Percentiles rank a stretch among this genome's conserved stretches.
These are phyloP conservation scores for Drosophila auraria DNA, from an alignment of 1,140 invertebrate species.

Conservation along the genomic window DNA sequence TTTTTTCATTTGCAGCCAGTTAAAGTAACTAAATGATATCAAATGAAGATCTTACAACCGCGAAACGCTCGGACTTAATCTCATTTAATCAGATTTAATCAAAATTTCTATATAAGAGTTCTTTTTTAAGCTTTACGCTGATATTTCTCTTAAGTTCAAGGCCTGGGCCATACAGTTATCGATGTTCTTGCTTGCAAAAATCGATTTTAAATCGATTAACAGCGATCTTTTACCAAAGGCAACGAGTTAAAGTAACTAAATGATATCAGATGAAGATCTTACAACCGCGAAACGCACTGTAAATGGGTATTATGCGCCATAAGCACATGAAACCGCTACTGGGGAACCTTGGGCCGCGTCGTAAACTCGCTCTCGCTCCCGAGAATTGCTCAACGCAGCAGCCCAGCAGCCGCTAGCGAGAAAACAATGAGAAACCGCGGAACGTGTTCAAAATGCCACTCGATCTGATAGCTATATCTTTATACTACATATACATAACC, in stretches of 20 bases:
- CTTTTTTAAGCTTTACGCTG: too few species aligned
- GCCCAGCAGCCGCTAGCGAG: slow-evolving; percentile 21
- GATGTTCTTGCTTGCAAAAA: too few species aligned
- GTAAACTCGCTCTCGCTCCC: slow-evolving; percentile 12
- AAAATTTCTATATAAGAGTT: too few species aligned
- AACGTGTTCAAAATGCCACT: slow-evolving; percentile 66
- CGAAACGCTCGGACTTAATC: too few species aligned
- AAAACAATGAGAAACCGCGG: slow-evolving; percentile 49
- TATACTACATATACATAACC: slow-evolving; percentile 1
- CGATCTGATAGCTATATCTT: slow-evolving; percentile 53
- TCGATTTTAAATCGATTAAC: too few species aligned
- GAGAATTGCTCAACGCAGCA: slow-evolving; percentile 43
- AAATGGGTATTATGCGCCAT: slow-evolving; percentile 9
- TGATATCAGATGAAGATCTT: slow-evolving; percentile 4
- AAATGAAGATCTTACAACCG: slow-evolving; percentile 5
- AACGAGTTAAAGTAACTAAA: not conserved
- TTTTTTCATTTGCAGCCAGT: not conserved
- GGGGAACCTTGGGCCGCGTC: slow-evolving; percentile 47
- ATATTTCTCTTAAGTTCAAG: too few species aligned
- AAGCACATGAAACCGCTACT: not conserved
- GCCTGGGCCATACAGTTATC: too few species aligned
- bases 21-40: not conserved
- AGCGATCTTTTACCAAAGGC: too few species aligned
- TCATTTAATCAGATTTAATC: too few species aligned
- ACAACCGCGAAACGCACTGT: slow-evolving; percentile 12